Evolutionary conservation across 2,113 vertebrate genomes (phyloP).

Genomic region (Osmerus mordax): DNA sequence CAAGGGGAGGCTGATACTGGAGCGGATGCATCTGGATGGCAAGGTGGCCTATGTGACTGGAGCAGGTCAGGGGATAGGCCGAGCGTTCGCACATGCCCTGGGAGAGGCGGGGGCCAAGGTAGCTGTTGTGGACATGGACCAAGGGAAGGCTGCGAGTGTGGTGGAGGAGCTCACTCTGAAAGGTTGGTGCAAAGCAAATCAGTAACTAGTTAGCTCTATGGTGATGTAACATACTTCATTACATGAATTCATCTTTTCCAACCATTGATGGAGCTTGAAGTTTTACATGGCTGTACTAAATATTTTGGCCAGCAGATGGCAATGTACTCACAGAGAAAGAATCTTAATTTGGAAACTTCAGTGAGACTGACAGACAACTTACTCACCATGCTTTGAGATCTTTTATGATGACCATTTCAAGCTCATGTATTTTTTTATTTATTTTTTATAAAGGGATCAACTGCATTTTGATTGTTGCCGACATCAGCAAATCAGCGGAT

Average conservation of each 20-base stretch:
- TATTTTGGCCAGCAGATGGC: constrained; percentile 66
- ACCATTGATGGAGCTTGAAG: too few relatives aligned
- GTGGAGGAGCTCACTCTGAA: constrained; percentile 71
- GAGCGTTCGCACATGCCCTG: constrained; percentile 74
- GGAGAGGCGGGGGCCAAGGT: constrained; percentile 79
- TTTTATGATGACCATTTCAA: too few relatives aligned
- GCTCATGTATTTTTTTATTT: background rate
- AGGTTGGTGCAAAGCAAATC: constrained; percentile 46
- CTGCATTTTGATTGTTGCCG: constrained; percentile 69
- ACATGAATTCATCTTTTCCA: too few relatives aligned
- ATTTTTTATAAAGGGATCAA: constrained; percentile 67
- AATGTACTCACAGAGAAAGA: constrained; percentile 47
- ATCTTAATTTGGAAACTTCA: background rate
- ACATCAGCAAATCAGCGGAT: constrained; percentile 74
- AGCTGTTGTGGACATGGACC: constrained; percentile 71
- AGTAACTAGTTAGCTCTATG: background rate
- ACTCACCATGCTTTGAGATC: too few relatives aligned
- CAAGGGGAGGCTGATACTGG: constrained; percentile 56
- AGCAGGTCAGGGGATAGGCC: constrained; percentile 76
- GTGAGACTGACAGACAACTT: too few relatives aligned
- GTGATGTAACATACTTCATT: too few relatives aligned
- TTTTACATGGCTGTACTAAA: too few relatives aligned
- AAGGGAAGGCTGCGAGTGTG: constrained; percentile 70
- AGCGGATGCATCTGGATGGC: constrained; percentile 71
- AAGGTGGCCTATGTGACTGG: constrained; percentile 76